Percentiles rank a stretch among this genome's conserved stretches.
Evolutionary conservation across 2,797 vertebrate species (phyloP).

Genomic region (Poeciliopsis gracilis): DNA sequence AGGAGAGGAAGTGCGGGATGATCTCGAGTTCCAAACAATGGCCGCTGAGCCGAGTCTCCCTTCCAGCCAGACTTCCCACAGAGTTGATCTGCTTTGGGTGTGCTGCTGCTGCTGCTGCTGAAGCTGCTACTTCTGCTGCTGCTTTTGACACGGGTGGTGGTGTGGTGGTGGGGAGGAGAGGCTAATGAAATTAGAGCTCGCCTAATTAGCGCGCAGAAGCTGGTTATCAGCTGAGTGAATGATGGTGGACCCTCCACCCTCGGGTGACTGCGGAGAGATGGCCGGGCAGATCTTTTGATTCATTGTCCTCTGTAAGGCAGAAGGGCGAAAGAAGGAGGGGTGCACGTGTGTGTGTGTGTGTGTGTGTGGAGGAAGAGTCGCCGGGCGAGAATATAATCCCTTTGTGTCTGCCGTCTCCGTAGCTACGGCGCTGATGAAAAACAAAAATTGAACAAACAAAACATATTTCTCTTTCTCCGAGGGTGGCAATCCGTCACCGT

Average conservation of each 20-base stretch:
- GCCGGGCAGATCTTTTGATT: constrained; percentile 74
- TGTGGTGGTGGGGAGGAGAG: constrained; percentile 30
- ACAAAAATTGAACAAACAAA: constrained; percentile 81
- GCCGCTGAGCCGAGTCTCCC: constrained; percentile 43
- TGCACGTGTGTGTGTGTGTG: constrained; percentile 57
- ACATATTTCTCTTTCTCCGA: constrained; percentile 77
- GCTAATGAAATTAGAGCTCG: constrained; percentile 84
- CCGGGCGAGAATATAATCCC: constrained; percentile 73
- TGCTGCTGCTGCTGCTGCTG: constrained; percentile 51
- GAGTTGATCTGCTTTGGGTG: constrained; percentile 71
- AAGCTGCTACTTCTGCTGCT: constrained; percentile 52
- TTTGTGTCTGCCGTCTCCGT: constrained; percentile 74
- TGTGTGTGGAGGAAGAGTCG: constrained; percentile 68
- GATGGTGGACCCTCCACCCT: constrained; percentile 65
- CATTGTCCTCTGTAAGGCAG: constrained; percentile 73
- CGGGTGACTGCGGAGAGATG: constrained; percentile 56
- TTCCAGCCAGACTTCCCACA: constrained; percentile 68
- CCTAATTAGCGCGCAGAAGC: constrained; percentile 80
- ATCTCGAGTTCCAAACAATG: constrained; percentile 49
- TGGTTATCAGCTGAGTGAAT: constrained; percentile 78
- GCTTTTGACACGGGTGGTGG: too few relatives aligned
- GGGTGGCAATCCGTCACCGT: constrained; percentile 78
- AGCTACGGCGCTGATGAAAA: constrained; percentile 72
- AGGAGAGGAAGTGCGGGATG: constrained; percentile 45
- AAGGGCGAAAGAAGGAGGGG: constrained; percentile 48